Base-by-base conservation (phyloP, 2,888 invertebrate species). In the Dasypogon diadema region DNA sequence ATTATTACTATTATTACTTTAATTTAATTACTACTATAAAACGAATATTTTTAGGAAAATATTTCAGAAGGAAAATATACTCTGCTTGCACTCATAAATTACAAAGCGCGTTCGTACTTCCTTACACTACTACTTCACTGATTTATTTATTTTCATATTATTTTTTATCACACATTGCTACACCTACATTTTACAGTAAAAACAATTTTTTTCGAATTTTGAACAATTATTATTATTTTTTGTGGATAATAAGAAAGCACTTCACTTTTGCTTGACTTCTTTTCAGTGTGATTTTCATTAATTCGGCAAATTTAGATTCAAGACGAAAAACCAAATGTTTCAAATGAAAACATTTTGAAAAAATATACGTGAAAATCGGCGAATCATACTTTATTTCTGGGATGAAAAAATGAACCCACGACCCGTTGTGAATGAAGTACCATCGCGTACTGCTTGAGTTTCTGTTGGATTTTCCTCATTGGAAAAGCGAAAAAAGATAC, bases 361-460 rank as follows among this genome's bases (percentile, higher is more conserved):
- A 42, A 42, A 42, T 12, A 42, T 42, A 42, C 42, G 42, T 42
- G 42, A 42, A 42, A 42, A 12, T 42, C 42, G n/a, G n/a, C 42
- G 42, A 42, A 42, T 42, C 42, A 42, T 42, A 42, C 42, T 42
- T 42, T 2, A 42, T 12, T 42, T 42, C 8, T 42, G 8, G 3
- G 42, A 55, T 21, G 48, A 54, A 72, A 72, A 70, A 70, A 72
- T 37, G 34, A 22, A 54, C 16, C 70, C 18, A 54, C 81, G 82
- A 83, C 83, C 84, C 84, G 82, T 81, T 82, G 81, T 82, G 81
- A 83, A 84, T 84, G 84, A 84, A 84, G 83, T 83, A 84, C 83
- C 85, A 84, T 84, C 83, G 84, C 84, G 83, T 82, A 83, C 83
- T 83, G 81, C 73, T 78, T 78, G n/a, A 10, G 51, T 26, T 68